phyloP scores from a whole-genome alignment of 2,113 vertebrate genomes.

The Dicerorhinus sumatrensis region DNA sequence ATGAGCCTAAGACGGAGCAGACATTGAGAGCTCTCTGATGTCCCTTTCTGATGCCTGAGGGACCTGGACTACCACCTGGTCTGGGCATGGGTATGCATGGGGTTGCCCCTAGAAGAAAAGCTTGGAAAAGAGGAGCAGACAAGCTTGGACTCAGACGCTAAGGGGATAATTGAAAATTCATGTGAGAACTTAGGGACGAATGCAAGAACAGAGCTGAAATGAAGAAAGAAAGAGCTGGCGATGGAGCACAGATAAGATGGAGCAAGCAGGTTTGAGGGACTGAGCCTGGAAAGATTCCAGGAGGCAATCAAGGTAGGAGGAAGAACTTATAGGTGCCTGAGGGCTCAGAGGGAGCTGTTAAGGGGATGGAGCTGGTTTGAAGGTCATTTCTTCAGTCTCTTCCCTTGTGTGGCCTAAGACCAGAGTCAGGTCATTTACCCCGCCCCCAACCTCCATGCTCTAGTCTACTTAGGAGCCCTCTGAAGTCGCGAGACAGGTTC shows the following conservation, averaged over 20 bases:
- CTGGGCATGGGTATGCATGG: neutral
- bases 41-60: neutral
- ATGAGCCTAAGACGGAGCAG: neutral
- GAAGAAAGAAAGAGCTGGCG: neutral
- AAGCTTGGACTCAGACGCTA: neutral
- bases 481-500: neutral
- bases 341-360: neutral
- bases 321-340: neutral
- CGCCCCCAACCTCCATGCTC: neutral
- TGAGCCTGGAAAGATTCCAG: neutral
- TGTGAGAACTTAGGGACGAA: neutral
- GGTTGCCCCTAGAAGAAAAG: neutral
- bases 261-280: neutral
- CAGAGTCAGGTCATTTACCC: neutral
- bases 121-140: neutral
- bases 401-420: neutral
- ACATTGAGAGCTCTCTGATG: neutral
- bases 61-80: neutral
- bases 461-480: neutral
- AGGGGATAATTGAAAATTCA: neutral
- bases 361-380: neutral
- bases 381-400: neutral
- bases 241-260: neutral
- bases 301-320: neutral
- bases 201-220: neutral